phyloP scores from a whole-genome alignment of 53 echinoderm and acorn worm genomes.

The Hippasteria phrygiana region DNA sequence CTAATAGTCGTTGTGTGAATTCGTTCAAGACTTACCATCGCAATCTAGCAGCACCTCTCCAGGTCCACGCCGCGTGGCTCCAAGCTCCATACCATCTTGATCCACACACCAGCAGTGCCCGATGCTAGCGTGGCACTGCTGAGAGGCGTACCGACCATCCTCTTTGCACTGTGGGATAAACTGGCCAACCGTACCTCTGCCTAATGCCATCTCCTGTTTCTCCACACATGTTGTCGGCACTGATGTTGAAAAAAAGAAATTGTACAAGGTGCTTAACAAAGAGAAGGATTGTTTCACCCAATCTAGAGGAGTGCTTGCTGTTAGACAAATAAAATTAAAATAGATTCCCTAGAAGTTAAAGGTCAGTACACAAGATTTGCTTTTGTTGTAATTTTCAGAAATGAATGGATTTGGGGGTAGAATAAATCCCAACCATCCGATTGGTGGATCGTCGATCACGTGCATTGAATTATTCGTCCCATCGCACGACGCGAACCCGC shows the following conservation, averaged over 20 bases:
- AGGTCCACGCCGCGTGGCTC: constrained; percentile 46
- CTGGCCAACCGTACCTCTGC: background rate
- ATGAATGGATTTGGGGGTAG: too few relatives aligned
- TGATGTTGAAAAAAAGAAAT: background rate
- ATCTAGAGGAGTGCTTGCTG: too few relatives aligned
- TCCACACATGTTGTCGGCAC: constrained; percentile 24
- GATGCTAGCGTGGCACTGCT: constrained; percentile 84
- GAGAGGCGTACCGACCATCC: constrained; percentile 71
- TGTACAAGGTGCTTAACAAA: background rate
- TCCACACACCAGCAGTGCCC: constrained; percentile 89
- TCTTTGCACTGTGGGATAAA: constrained; percentile 78
- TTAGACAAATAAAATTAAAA: too few relatives aligned
- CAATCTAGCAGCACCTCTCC: constrained; percentile 53
- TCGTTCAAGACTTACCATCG: constrained; percentile 25
- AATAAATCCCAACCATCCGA: too few relatives aligned
- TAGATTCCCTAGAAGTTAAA: too few relatives aligned
- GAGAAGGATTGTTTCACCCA: too few relatives aligned
- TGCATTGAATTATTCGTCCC: too few relatives aligned
- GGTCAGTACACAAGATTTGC: too few relatives aligned
- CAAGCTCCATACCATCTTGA: constrained; percentile 54
- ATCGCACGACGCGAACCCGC: too few relatives aligned
- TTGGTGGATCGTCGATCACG: too few relatives aligned
- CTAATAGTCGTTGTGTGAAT: too few relatives aligned
- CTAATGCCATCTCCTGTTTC: constrained; percentile 37
- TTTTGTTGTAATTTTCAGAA: too few relatives aligned